Percentiles rank a stretch among this genome's conserved stretches.
These are phyloP conservation scores for Cactoblastis cactorum DNA, from an alignment of 2,888 invertebrate species.

Conservation along the genomic window DNA sequence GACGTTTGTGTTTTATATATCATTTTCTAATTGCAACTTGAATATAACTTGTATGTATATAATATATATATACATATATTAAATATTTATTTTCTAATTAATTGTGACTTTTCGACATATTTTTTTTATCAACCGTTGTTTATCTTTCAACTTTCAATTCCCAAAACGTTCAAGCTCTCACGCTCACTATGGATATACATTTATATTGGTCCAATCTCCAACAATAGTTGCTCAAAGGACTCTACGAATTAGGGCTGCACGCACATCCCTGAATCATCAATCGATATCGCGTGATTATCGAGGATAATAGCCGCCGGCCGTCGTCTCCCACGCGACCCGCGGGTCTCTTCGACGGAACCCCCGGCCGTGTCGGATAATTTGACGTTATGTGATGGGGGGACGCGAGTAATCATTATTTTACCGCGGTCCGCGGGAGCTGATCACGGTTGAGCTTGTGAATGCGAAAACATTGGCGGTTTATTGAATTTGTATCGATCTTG, in stretches of 20 bases:
- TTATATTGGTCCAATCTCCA: not conserved
- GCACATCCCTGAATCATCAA: conserved; percentile 51
- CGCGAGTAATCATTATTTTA: conserved; percentile 25
- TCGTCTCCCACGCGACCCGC: conserved; percentile 33
- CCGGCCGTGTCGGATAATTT: conserved; percentile 34
- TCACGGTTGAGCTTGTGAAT: not conserved
- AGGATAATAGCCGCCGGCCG: conserved; percentile 49
- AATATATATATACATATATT: too few species aligned
- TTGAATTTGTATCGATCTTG: not conserved
- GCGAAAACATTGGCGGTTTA: not conserved
- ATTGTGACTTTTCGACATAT: too few species aligned
- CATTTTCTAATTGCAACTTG: too few species aligned
- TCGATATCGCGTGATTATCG: conserved; percentile 75
- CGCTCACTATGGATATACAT: too few species aligned
- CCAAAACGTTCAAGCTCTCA: too few species aligned
- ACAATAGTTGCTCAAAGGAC: not conserved
- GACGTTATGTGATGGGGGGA: conserved; percentile 32
- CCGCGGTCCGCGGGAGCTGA: conserved; percentile 12
- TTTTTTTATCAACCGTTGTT: too few species aligned
- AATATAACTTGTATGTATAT: too few species aligned
- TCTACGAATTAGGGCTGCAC: conserved; percentile 51
- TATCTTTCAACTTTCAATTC: too few species aligned
- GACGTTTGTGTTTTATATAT: too few species aligned
- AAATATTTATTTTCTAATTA: too few species aligned
- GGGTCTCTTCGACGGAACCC: conserved; percentile 29